A percentile compares a stretch with the other conserved stretches of the same genome.
These are phyloP conservation scores for Anthopleura xanthogrammica DNA, from an alignment of 92 coral and sea anemone species.

Conservation along the genomic window DNA sequence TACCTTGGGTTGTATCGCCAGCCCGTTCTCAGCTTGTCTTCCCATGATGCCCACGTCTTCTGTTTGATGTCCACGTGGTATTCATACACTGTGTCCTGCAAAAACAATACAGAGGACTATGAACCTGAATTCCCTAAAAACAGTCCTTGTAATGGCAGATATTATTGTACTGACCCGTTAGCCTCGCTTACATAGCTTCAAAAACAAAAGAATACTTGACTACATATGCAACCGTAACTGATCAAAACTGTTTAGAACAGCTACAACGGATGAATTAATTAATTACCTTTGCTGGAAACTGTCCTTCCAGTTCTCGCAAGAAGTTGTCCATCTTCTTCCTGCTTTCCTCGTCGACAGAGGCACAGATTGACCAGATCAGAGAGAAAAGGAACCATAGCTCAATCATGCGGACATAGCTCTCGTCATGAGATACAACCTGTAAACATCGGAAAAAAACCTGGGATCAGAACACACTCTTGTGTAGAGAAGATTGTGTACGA, in stretches of 20 bases:
- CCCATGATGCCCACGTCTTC: conserved; percentile 97
- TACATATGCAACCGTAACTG: too few relatives aligned
- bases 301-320: conserved; percentile 96
- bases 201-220: too few relatives aligned
- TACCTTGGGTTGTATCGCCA: conserved; percentile 99
- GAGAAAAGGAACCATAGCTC: conserved; percentile 99
- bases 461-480: not conserved
- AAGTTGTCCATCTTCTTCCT: conserved; percentile 99
- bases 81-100: conserved; percentile 95
- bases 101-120: not conserved
- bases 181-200: too few relatives aligned
- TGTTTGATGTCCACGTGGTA: conserved; percentile 96
- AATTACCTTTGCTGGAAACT: conserved; percentile 94
- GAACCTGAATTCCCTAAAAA: not conserved
- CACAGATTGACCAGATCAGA: conserved; percentile 96
- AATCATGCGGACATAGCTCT: conserved; percentile 90
- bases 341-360: conserved; percentile 98
- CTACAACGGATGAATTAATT: not conserved
- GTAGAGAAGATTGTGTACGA: not conserved
- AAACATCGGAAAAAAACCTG: not conserved
- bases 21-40: conserved; percentile 94
- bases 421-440: conserved; percentile 89
- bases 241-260: too few relatives aligned
- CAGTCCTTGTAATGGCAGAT: not conserved
- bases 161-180: too few relatives aligned